Evolutionary conservation across 2,888 invertebrate species (phyloP), one percentile per base, ranked within the genome.

Genomic region (Melieria omissa): DNA sequence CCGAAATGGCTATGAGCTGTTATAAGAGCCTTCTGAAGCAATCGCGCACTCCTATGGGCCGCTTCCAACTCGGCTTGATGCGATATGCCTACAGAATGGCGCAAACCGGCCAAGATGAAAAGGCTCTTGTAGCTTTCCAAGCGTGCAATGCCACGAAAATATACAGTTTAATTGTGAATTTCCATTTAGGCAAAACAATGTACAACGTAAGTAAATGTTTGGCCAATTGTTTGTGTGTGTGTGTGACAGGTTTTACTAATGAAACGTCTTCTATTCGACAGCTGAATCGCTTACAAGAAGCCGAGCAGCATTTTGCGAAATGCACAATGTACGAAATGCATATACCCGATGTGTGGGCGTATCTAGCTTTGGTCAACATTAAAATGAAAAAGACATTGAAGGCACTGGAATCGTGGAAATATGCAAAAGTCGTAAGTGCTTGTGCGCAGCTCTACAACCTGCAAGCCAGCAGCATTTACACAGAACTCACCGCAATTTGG

Each of bases 391-490:
- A 81, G 3, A 83, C 76, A 72, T 75, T 75, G 45, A 78, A 78
- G 65, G 83, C 83, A 1, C 46, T 83, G 8, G 76, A 79, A 16
- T 83, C 80, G 71, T 83, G 83, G 83, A 83, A 81, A 74, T 81
- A 84, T 68, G 80, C 84, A 10, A 80, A 78, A 72, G 65, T 73
- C 77, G 80, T 80, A 42, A 4, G 66, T 54, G 0, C 5, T 8
- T 5, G 1, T 52, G 14, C 1, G 12, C 12, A n/a, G 6, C 5
- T 3, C 29, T 29, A 29, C 29, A 29, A 29, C 29, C 3, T 29
- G 3, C 29, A 3, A 29, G 29, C 29, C 29, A 29, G 29, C 29
- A 29, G 29, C 29, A 29, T 29, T 29, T 29, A 29, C 29, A 29
- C 29, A 1, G 29, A 29, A 29, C 29, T 29, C 29, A 29, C 3